Base-by-base conservation (phyloP, 1,140 invertebrate species). In the Panulirus ornatus region DNA sequence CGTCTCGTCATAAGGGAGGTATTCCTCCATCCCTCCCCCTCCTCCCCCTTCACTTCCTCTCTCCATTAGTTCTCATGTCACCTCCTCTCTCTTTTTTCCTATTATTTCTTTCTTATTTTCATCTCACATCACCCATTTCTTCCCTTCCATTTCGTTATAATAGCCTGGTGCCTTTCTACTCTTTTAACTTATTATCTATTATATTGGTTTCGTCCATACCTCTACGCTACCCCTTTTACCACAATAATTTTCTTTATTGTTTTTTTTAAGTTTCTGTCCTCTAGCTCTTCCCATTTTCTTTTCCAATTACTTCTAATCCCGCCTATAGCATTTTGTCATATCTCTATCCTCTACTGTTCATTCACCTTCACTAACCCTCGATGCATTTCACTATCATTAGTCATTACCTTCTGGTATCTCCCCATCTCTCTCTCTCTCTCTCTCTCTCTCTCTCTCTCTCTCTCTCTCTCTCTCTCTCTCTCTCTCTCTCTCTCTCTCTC, bases 231-330 rank as follows among this genome's bases (percentile, higher is more conserved):
- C 14, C 27, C 22, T 16, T 27, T 70, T 27, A 58, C 71, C 76
- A n/a, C n/a, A n/a, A n/a, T n/a, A 36, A 44, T 22, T 73, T 63
- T 73, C n/a, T 73, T 34, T 84, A 58, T 71, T 9, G 2, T 40
- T 47, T 36, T 36, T n/a, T 1, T 36, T 42, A n/a, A 2, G 30
- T 27, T 70, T 19, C 42, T 44, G 38, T 19, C 27, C 36, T 42
- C 63, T 84, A 9, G 38, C 19, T 42, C 58, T 38, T 38, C 27
- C 58, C 27, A n/a, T n/a, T n/a, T n/a, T n/a, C n/a, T n/a, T n/a
- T n/a, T n/a, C n/a, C n/a, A n/a, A n/a, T n/a, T n/a, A n/a, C n/a
- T n/a, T n/a, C n/a, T n/a, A n/a, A n/a, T n/a, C n/a, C n/a, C n/a
- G n/a, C n/a, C n/a, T n/a, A n/a, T n/a, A n/a, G n/a, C n/a, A n/a